These are phyloP conservation scores for Gyps fulvus DNA, from an alignment of 2,113 vertebrate genomes.

Conservation along the genomic window DNA sequence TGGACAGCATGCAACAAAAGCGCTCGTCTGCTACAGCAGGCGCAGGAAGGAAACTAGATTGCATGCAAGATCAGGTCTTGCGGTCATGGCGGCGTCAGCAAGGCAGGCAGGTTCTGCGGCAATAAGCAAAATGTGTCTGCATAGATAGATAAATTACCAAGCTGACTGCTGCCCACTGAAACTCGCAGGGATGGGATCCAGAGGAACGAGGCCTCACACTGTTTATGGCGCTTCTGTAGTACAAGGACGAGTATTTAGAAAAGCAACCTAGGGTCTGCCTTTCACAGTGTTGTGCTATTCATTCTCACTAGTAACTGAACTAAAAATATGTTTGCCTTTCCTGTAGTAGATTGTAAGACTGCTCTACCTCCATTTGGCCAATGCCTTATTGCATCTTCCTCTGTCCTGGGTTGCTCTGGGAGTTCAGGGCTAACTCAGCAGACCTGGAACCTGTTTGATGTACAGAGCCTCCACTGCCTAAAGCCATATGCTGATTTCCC, in stretches of 20 bases:
- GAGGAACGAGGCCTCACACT: not conserved
- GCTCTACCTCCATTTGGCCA: not conserved
- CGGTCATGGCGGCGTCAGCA: fast-evolving
- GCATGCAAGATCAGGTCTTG: not conserved
- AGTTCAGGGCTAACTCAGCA: not conserved
- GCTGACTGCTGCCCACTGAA: not conserved
- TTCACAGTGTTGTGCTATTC: not conserved
- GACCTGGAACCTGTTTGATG: not conserved
- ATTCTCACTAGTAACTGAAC: not conserved
- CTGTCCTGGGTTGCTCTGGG: not conserved
- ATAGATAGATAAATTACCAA: not conserved
- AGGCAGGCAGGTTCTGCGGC: not conserved
- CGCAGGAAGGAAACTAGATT: not conserved
- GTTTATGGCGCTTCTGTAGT: not conserved
- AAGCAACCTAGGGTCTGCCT: not conserved
- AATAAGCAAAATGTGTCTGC: not conserved
- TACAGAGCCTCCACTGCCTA: not conserved
- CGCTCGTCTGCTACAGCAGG: fast-evolving
- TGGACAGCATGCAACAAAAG: fast-evolving
- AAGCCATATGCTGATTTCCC: not conserved
- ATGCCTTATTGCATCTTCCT: not conserved
- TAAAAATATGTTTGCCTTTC: not conserved
- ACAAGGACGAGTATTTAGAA: not conserved
- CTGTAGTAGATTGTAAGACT: not conserved
- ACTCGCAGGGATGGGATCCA: not conserved